Conservation (phyloP, 2,113 vertebrate species). For the Aldabrachelys gigantea region DNA sequence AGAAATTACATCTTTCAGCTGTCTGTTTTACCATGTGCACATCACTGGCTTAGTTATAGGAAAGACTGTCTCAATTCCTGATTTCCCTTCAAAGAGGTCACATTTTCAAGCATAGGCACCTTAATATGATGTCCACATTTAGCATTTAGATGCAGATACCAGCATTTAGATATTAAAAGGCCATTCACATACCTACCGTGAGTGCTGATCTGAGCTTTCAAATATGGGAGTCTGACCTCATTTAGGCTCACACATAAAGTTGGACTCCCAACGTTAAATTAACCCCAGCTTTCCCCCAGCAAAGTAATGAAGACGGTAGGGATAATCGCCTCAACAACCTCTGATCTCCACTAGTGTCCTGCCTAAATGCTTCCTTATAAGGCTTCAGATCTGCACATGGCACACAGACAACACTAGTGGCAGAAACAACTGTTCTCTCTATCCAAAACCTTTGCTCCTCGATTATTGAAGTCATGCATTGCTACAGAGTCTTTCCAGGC, state of each 20-base stretch:
- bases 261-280: not conserved
- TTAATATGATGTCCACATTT: not conserved
- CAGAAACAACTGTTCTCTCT: not conserved
- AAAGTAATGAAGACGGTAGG: not conserved
- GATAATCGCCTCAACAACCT: not conserved
- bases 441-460: not conserved
- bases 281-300: not conserved
- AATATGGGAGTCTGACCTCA: rapidly evolving
- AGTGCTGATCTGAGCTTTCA: not conserved
- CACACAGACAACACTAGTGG: no score
- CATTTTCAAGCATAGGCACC: not conserved
- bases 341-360: not conserved
- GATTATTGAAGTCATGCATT: not conserved
- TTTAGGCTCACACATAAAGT: not conserved
- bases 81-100: not conserved
- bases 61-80: not conserved
- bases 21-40: not conserved
- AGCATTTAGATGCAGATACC: not conserved
- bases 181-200: not conserved
- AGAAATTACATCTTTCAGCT: not conserved
- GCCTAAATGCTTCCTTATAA: no score
- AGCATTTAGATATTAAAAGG: not conserved
- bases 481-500: not conserved
- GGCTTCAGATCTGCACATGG: no score
- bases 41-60: not conserved